Evolutionary conservation across 2,888 invertebrate genomes (phyloP), one percentile per base, ranked within the genome.

Genomic region (Cybosia mesomella): DNA sequence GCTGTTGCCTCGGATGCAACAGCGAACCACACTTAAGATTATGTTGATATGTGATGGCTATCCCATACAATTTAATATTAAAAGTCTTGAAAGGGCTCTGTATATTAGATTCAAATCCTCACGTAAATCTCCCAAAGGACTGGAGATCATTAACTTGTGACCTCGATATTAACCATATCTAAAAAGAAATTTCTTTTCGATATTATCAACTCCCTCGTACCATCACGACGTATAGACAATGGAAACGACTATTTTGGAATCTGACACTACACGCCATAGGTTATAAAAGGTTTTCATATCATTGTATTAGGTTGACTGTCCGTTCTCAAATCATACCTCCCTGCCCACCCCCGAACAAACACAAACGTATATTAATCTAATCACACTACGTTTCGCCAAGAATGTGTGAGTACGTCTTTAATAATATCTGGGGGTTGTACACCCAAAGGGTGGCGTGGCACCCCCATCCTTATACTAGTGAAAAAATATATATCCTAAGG

Each of bases 401-500:
- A 88, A 92, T 94, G 95, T 95, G 94, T 94, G 94, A 91, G 94
- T 93, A 90, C 93, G 93, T 94, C 94, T 95, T 95, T 95, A 95
- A 95, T 95, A 95, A 95, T 95, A 95, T 94, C 94, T 88, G 91
- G 92, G 90, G 87, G 84, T 65, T 73, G 76, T 73, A 79, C 76
- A 74, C 77, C 73, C 76, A 77, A 72, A 77, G 75, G 70, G 75
- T 64, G 73, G 65, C 76, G 68, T 67, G 75, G 71, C 68, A 77
- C 68, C 80, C 75, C 69, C 77, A 83, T 84, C 74, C 72, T 88
- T 87, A 89, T 88, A 90, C 94, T 95, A 94, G 93, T 94, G 94
- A 94, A 95, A 95, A 95, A 95, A 95, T 94, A 94, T 49, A 49
- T 94, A 94, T 93, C 93, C 92, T 79, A 88, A 93, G 92, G 94